Conservation (phyloP, 2,797 vertebrate species). For the Parauchenoglanis punctatus region DNA sequence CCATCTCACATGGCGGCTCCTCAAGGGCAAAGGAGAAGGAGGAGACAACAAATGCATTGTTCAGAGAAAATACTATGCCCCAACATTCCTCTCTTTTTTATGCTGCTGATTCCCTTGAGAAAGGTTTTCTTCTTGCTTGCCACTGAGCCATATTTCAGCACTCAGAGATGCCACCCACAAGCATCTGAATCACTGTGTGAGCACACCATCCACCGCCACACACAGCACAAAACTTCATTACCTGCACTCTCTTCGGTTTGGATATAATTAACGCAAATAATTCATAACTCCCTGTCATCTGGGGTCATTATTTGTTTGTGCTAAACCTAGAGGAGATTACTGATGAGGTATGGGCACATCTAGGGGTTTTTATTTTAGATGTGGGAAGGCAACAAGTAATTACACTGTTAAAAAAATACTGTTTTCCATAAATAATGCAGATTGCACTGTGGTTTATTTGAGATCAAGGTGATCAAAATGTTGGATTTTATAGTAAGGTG, state of each 20-base stretch:
- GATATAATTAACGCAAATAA: background rate
- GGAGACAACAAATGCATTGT: constrained; percentile 15
- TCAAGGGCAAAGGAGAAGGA: background rate
- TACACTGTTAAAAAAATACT: background rate
- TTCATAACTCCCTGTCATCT: constrained; percentile 2
- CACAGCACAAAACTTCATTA: constrained; percentile 6
- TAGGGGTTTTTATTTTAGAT: background rate
- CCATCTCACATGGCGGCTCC: background rate
- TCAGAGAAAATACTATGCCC: constrained; percentile 14
- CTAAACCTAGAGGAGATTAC: background rate
- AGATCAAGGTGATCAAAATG: background rate
- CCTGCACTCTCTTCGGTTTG: constrained; percentile 2
- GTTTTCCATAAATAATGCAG: background rate
- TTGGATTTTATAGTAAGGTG: background rate
- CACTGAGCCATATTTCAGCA: constrained; percentile 20
- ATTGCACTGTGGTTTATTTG: background rate
- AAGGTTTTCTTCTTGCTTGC: constrained; percentile 15
- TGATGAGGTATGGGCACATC: background rate
- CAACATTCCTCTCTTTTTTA: constrained; percentile 2
- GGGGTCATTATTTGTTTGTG: background rate
- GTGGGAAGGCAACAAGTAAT: background rate
- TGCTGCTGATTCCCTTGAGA: background rate
- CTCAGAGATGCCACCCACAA: background rate
- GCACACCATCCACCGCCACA: constrained; percentile 5
- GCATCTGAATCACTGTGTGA: constrained; percentile 20